Conservation (phyloP, 2,797 vertebrate genomes). For the Tokudaia muenninki region DNA sequence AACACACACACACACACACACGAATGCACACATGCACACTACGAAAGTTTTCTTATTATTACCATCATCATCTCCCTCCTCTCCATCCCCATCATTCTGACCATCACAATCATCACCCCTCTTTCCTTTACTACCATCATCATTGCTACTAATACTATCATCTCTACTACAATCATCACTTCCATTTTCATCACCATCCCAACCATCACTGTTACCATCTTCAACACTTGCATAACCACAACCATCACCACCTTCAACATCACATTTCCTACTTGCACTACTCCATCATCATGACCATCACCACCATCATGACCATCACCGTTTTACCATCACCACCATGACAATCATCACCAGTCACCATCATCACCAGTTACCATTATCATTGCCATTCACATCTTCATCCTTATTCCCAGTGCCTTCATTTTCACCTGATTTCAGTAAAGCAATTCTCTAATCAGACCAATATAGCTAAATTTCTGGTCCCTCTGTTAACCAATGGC, state of each 20-base stretch:
- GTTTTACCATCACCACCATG: too few species aligned
- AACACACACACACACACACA: not conserved
- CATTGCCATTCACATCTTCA: not conserved
- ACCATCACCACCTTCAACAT: not conserved
- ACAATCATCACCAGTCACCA: not conserved
- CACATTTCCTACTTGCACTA: not conserved
- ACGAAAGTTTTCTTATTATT: not conserved
- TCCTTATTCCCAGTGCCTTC: not conserved
- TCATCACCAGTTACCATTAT: not conserved
- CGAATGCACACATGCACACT: not conserved
- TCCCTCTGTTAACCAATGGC: not conserved
- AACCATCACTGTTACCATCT: not conserved
- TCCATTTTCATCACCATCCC: not conserved
- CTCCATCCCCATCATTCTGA: not conserved
- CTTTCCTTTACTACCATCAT: not conserved
- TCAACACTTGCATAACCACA: not conserved
- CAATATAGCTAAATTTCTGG: not conserved
- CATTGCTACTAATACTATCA: too few species aligned
- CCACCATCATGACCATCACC: not conserved
- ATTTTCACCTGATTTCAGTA: not conserved
- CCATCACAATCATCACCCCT: too few species aligned
- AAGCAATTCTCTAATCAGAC: not conserved
- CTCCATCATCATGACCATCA: not conserved
- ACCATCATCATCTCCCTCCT: not conserved
- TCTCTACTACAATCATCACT: too few species aligned